These are phyloP conservation scores for Apteryx mantelli DNA, from an alignment of 2,113 vertebrate species.

Conservation along the genomic window DNA sequence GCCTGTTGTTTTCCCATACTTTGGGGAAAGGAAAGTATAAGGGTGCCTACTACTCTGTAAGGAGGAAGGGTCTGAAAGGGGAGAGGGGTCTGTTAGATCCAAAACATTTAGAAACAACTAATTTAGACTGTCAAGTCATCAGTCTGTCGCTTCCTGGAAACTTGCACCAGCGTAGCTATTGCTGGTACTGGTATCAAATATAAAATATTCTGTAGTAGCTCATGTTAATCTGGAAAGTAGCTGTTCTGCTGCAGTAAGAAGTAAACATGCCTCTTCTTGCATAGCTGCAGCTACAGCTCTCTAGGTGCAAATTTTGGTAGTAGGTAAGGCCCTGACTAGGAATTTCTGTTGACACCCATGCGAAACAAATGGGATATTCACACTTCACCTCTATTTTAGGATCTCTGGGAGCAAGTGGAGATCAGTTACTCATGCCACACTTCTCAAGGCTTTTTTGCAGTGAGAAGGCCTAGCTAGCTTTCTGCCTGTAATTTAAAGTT, in stretches of 20 bases:
- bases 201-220: background rate
- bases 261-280: background rate
- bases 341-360: conserved; percentile 30
- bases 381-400: conserved; percentile 55
- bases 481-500: background rate
- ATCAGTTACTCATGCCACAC: conserved; percentile 4
- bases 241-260: background rate
- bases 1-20: background rate
- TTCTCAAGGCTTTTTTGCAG: conserved; percentile 28
- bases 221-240: background rate
- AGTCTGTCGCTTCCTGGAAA: background rate
- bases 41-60: background rate
- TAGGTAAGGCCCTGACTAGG: background rate
- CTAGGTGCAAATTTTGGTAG: background rate
- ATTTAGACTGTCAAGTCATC: conserved; percentile 3
- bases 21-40: background rate
- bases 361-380: conserved; percentile 56
- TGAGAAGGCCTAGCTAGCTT: background rate
- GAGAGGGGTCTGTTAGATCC: background rate
- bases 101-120: background rate
- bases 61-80: background rate
- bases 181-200: conserved; percentile 1
- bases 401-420: conserved; percentile 34
- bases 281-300: background rate
- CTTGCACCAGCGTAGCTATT: background rate